Evolutionary conservation across 2,888 invertebrate species (phyloP), one percentile per base, ranked within the genome.

Genomic region (Zonitis immaculata): DNA sequence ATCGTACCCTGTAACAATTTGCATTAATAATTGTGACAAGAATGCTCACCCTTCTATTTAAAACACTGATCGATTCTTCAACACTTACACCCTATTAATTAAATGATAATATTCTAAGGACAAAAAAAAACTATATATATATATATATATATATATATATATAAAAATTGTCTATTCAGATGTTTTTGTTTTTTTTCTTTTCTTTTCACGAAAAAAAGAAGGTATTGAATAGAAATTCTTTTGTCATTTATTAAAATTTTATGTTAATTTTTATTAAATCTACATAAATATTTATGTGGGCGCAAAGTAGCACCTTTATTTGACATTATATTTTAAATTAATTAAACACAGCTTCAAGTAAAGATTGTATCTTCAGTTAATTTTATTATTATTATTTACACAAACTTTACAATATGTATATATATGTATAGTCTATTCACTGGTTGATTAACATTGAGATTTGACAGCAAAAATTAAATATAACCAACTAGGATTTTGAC

Each of bases 1-100:
- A 69, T 68, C 65, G 57, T 61, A 54, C 39, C 44, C 39, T 43
- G 52, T 65, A 63, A 66, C 64, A 63, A 66, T 68, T 67, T 66
- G 65, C 67, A 66, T 68, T 66, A 60, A 64, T 62, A 62, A 54
- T 26, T 32, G n/a, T 43, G 47, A 49, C 48, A 49, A 28, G 44
- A 49, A 52, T 49, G 49, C 52, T 44, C 49, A 39, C 12, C 26
- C 20, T 22, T 8, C 7, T 14, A 26, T 30, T 22, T n/a, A 44
- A 25, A 44, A 22, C 44, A n/a, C n/a, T 44, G 11, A 14, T 44
- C 27, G 26, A 26, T 43, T 20, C 12, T 26, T 44, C 26, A n/a
- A 44, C n/a, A 26, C 44, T 25, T 11, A 9, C n/a, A 22, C 26
- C 9, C 26, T 9, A 22, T 44, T 26, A 44, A 44, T n/a, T 44